Conservation (phyloP, 92 coral and sea anemone species). For the Phymanthus crucifer region DNA sequence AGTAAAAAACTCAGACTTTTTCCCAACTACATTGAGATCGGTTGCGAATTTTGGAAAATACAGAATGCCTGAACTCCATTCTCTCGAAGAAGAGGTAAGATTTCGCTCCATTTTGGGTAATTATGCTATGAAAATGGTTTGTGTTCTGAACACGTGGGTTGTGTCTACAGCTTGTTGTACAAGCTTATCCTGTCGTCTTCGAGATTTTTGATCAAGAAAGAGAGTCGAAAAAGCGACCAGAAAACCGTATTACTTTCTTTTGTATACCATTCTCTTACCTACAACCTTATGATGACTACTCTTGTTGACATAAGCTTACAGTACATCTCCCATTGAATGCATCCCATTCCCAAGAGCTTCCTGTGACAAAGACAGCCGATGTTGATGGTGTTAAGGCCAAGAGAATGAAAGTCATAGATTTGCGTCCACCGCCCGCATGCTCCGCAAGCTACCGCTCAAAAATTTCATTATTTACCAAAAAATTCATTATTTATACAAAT, state of each 20-base stretch:
- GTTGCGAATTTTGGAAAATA: not conserved
- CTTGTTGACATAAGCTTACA: no score
- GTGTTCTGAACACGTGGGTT: not conserved
- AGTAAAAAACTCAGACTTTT: not conserved
- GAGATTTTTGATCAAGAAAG: not conserved
- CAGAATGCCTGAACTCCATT: slow-evolving; percentile 39
- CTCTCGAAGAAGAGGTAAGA: slow-evolving; percentile 48
- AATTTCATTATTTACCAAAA: no score
- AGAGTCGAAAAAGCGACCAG: not conserved
- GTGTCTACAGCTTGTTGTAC: not conserved
- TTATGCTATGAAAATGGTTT: not conserved
- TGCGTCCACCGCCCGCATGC: no score
- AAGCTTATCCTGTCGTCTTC: not conserved
- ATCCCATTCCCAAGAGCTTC: no score
- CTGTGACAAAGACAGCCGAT: no score
- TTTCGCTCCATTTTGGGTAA: not conserved
- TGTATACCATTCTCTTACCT: not conserved
- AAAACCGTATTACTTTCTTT: not conserved
- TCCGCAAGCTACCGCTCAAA: no score
- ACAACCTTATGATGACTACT: no score
- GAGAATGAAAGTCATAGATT: no score
- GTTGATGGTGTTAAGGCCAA: no score
- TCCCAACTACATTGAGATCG: not conserved
- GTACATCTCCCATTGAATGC: no score
- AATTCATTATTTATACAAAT: no score